Evolutionary conservation across 2,113 vertebrate genomes (phyloP).

Genomic region (Prunella himalayana): DNA sequence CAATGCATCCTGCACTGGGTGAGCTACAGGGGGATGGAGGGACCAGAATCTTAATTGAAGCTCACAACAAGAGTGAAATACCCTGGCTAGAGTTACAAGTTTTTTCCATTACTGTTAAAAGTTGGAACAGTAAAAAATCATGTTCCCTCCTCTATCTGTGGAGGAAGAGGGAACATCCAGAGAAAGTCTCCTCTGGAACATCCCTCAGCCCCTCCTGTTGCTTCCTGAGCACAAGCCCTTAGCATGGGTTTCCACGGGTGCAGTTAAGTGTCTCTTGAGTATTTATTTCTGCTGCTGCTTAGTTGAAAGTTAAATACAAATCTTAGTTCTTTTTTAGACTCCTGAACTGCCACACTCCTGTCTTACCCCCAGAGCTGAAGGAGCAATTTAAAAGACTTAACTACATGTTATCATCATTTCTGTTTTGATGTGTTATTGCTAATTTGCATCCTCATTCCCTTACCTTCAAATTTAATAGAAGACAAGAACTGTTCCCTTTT

Average conservation of each 20-base stretch:
- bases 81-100: not conserved
- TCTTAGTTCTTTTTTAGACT: conserved; percentile 2
- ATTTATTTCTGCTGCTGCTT: conserved; percentile 12
- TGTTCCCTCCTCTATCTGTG: not conserved
- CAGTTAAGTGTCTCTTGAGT: not conserved
- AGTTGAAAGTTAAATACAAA: conserved; percentile 1
- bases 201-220: not conserved
- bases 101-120: not conserved
- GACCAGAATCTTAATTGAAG: not conserved
- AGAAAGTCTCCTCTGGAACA: not conserved
- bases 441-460: conserved; percentile 63
- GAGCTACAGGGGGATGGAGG: not conserved
- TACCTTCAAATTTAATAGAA: conserved; percentile 59
- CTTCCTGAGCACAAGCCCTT: not conserved
- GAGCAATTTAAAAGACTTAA: conserved; percentile 63
- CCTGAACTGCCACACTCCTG: not conserved
- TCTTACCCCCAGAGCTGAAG: conserved; percentile 35
- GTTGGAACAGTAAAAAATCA: not conserved
- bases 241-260: not conserved
- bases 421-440: conserved; percentile 55
- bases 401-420: conserved; percentile 55
- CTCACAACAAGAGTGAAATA: not conserved
- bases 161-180: not conserved
- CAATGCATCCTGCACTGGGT: not conserved
- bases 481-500: conserved; percentile 27